phyloP scores from a whole-genome alignment of 2,888 invertebrate species.

The Anoplius nigerrimus region DNA sequence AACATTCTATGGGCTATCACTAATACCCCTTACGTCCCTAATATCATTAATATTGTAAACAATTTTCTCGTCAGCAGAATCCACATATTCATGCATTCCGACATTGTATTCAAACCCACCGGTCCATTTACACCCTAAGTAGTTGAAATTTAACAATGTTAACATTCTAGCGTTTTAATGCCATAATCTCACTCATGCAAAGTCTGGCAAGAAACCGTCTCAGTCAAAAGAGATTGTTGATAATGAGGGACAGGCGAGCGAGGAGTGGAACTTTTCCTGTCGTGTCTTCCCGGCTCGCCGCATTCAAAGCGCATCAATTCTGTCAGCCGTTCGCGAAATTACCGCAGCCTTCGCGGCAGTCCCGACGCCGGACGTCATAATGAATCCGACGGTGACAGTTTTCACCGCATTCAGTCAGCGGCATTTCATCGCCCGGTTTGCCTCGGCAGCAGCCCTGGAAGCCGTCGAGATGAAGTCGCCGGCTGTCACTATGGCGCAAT shows the following conservation, averaged over 20 bases:
- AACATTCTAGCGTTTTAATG: too few species aligned
- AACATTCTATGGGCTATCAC: too few species aligned
- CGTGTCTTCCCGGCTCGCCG: conserved; percentile 32
- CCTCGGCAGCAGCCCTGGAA: not conserved
- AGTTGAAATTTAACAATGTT: too few species aligned
- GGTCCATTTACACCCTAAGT: too few species aligned
- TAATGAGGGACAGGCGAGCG: conserved; percentile 37
- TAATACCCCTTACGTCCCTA: too few species aligned
- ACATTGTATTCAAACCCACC: too few species aligned
- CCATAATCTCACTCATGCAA: too few species aligned
- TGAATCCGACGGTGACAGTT: conserved; percentile 48
- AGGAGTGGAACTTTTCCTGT: conserved; percentile 29
- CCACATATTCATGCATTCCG: too few species aligned
- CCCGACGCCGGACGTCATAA: conserved; percentile 40
- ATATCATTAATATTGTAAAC: too few species aligned
- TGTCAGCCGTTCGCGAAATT: conserved; percentile 36
- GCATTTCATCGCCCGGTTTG: conserved; percentile 32
- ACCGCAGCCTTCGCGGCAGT: conserved; percentile 12
- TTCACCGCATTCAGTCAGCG: conserved; percentile 41
- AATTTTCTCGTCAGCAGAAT: too few species aligned
- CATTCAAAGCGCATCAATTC: conserved; percentile 54
- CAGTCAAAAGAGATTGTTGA: conserved; percentile 27
- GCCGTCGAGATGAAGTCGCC: conserved; percentile 9
- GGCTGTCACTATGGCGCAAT: not conserved
- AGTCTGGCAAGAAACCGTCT: too few species aligned